phyloP scores from a whole-genome alignment of 2,113 vertebrate genomes.

The Protobothrops mucrosquamatus region DNA sequence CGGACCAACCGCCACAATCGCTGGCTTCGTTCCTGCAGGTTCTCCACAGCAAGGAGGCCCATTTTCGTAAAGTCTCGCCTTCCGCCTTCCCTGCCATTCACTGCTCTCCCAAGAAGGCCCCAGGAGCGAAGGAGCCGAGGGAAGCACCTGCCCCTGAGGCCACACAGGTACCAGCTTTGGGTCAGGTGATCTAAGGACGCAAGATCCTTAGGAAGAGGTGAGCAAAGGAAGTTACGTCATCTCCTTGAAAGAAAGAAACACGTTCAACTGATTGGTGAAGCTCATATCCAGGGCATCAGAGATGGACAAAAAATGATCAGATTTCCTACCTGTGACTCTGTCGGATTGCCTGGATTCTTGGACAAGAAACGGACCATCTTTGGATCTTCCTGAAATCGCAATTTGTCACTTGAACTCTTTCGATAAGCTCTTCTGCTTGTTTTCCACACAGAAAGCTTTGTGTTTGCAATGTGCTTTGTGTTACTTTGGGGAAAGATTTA shows the following conservation, averaged over 20 bases:
- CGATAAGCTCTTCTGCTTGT: neutral
- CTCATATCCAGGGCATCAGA: neutral
- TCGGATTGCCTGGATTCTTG: neutral
- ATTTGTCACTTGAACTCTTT: neutral
- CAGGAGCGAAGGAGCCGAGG: neutral
- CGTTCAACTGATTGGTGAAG: neutral
- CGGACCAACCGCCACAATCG: neutral
- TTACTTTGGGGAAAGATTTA: neutral
- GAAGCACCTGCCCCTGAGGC: neutral
- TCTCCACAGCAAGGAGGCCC: neutral
- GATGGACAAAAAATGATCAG: neutral
- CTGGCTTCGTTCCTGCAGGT: neutral
- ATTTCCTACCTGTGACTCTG: neutral
- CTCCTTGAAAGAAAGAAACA: neutral
- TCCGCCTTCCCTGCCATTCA: neutral
- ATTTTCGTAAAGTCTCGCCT: neutral
- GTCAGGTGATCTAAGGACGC: neutral
- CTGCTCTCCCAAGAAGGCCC: neutral
- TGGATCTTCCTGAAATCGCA: neutral
- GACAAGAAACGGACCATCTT: neutral
- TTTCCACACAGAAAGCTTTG: neutral
- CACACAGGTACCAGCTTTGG: neutral
- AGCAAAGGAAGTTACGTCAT: neutral
- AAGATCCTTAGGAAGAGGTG: neutral
- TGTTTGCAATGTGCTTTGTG: neutral